Evolutionary conservation across 2,113 vertebrate genomes (phyloP).

Genomic region (Apodemus sylvaticus): DNA sequence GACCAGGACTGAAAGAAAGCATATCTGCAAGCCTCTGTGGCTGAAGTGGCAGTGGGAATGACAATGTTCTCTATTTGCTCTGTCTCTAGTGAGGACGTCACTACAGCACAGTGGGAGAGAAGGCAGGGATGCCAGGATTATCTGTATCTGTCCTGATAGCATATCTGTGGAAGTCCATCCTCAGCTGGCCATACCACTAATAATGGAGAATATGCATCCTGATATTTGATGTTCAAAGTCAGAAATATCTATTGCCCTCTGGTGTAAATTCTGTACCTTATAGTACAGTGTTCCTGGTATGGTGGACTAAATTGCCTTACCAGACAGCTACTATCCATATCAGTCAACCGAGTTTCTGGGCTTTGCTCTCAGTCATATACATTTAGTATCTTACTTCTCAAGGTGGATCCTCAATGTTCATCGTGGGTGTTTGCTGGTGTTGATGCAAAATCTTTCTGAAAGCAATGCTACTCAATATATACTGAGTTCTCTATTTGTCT

Average conservation of each 20-base stretch:
- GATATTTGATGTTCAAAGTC: background rate
- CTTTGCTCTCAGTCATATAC: background rate
- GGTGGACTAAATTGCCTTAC: background rate
- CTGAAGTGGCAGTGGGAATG: background rate
- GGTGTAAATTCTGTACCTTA: background rate
- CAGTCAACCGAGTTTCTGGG: background rate
- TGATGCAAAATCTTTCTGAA: background rate
- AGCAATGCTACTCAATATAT: background rate
- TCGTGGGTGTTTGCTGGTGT: background rate
- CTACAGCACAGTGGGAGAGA: background rate
- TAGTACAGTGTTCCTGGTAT: background rate
- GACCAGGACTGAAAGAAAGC: background rate
- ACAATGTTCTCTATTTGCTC: fast-evolving
- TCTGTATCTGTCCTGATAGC: background rate
- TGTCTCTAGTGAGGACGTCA: background rate
- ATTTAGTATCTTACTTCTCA: background rate
- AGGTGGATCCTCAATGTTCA: background rate
- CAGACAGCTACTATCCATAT: no score
- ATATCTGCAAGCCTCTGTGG: background rate
- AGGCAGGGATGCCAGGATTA: background rate
- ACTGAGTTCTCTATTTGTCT: background rate
- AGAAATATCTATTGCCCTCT: background rate
- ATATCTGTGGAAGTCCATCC: background rate
- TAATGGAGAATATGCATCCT: no score
- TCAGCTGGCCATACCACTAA: background rate